A percentile compares a stretch with the other conserved stretches of the same genome.
Conservation (phyloP, 2,888 invertebrate genomes). For the Drosophila maculinotata region DNA sequence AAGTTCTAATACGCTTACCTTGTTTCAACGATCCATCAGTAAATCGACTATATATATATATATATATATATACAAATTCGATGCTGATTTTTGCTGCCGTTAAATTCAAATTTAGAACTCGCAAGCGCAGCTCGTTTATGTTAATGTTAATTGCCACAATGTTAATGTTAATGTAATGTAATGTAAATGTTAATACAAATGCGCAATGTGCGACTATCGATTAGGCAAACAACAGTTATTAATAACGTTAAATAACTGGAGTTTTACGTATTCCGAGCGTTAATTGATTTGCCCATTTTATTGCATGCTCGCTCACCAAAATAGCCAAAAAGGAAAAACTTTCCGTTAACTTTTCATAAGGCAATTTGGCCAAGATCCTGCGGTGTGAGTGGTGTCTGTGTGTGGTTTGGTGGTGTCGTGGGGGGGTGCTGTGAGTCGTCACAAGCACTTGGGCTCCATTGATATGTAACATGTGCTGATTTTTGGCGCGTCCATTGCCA, state of each 20-base stretch:
- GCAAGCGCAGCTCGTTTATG: too few relatives aligned
- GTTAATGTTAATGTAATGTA: conserved; percentile 18
- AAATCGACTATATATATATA: too few relatives aligned
- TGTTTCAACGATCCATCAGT: too few relatives aligned
- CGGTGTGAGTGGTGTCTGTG: background rate
- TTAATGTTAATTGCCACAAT: conserved; percentile 20
- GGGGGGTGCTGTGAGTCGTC: background rate
- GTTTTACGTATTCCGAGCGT: conserved; percentile 16
- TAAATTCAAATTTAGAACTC: too few relatives aligned
- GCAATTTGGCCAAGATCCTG: conserved; percentile 44
- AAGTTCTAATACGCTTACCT: background rate
- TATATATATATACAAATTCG: too few relatives aligned
- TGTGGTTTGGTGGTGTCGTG: background rate
- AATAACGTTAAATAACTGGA: conserved; percentile 41
- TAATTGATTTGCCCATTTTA: conserved; percentile 50
- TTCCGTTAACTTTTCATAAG: conserved; percentile 45
- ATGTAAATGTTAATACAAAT: conserved; percentile 10
- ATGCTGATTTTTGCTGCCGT: too few relatives aligned
- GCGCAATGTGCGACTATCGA: conserved; percentile 36
- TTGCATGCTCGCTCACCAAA: conserved; percentile 25
- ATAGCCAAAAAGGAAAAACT: conserved; percentile 19
- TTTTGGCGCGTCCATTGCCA: conserved; percentile 43
- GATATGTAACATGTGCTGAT: conserved; percentile 54
- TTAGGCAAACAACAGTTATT: conserved; percentile 42
- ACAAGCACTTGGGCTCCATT: background rate